phyloP scores from a whole-genome alignment of 2,113 vertebrate genomes.

The Bubo scandiacus region DNA sequence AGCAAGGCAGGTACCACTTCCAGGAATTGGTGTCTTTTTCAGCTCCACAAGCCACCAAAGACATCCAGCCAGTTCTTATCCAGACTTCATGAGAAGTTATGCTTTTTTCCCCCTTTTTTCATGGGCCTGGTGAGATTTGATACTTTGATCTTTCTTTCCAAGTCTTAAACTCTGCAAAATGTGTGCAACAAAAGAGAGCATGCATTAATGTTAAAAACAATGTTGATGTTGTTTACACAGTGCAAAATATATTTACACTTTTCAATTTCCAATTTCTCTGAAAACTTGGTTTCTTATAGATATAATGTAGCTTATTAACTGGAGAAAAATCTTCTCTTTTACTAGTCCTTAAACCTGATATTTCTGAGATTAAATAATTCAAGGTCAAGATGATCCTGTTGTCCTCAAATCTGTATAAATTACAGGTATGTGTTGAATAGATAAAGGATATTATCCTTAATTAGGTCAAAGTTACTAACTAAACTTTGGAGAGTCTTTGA shows the following conservation, averaged over 20 bases:
- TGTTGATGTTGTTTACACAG: not conserved
- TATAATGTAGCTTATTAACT: not conserved
- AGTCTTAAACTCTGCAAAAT: not conserved
- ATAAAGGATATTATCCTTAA: not conserved
- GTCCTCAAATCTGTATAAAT: not conserved
- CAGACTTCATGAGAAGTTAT: not conserved
- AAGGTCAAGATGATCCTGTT: not conserved
- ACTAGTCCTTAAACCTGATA: not conserved
- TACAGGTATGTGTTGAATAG: not conserved
- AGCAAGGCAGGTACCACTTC: not conserved
- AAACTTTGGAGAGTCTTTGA: not conserved
- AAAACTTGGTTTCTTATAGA: not conserved
- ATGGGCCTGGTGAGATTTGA: not conserved
- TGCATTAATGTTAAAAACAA: not conserved
- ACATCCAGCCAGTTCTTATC: not conserved
- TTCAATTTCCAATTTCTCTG: not conserved
- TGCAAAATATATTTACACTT: not conserved
- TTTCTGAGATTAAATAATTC: not conserved
- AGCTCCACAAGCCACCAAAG: not conserved
- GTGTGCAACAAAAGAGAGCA: not conserved
- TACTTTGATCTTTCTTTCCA: not conserved
- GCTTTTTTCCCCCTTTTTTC: accelerated
- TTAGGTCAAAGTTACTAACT: not conserved
- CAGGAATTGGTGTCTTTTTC: not conserved
- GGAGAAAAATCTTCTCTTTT: not conserved